Percentiles rank a stretch among this genome's conserved stretches.
These are phyloP conservation scores for Trematomus bernacchii DNA, from an alignment of 2,797 vertebrate genomes.

Conservation along the genomic window DNA sequence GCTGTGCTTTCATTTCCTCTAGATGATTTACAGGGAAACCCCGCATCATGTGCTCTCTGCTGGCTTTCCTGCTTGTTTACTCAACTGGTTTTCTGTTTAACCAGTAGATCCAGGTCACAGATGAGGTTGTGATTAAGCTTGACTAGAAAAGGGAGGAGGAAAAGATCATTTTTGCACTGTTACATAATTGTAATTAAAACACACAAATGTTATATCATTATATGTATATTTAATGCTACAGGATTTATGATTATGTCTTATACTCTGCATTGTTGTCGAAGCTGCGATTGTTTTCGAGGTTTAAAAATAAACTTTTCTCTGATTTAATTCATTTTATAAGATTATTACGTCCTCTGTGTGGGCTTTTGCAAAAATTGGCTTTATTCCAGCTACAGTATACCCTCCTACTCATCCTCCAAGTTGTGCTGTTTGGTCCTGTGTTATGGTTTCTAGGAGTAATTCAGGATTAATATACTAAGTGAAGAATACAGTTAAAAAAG, in stretches of 20 bases:
- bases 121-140: slow-evolving; percentile 18
- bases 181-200: slow-evolving; percentile 8
- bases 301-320: neutral
- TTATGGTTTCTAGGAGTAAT: slow-evolving; percentile 28
- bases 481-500: slow-evolving; percentile 26
- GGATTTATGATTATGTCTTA: neutral
- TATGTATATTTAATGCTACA: neutral
- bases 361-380: slow-evolving; percentile 50
- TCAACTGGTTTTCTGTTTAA: slow-evolving; percentile 38
- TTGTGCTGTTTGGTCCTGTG: slow-evolving; percentile 38
- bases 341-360: slow-evolving; percentile 47
- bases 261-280: neutral
- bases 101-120: slow-evolving; percentile 11
- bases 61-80: slow-evolving; percentile 43
- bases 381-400: slow-evolving; percentile 43
- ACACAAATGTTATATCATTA: slow-evolving; percentile 4
- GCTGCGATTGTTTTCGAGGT: slow-evolving; percentile 7
- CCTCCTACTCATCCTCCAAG: slow-evolving; percentile 60
- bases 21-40: slow-evolving; percentile 36
- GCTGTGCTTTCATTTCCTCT: slow-evolving; percentile 48
- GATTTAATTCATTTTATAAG: slow-evolving; percentile 50
- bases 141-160: neutral
- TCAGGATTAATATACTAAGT: slow-evolving; percentile 41
- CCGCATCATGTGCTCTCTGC: slow-evolving; percentile 28
- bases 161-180: neutral